These are phyloP conservation scores for Chromobotia macracanthus DNA, from an alignment of 2,797 vertebrate species.

Conservation along the genomic window DNA sequence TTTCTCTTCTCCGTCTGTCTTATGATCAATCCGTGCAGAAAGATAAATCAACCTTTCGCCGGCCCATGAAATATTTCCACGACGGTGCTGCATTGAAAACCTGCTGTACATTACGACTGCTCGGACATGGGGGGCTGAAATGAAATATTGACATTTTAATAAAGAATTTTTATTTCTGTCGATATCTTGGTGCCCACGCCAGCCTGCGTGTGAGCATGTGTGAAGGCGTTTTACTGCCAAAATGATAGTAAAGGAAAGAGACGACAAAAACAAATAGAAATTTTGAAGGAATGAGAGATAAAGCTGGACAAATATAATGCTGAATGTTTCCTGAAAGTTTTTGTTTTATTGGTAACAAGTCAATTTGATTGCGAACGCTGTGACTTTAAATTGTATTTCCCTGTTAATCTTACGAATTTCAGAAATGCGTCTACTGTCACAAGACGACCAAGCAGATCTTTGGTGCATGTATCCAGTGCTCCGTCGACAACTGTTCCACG, in stretches of 20 bases:
- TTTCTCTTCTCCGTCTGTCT: slow-evolving; percentile 9
- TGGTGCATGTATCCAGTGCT: slow-evolving; percentile 94
- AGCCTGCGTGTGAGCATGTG: slow-evolving; percentile 1
- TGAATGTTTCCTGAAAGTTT: slow-evolving; percentile 13
- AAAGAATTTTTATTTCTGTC: slow-evolving; percentile 73
- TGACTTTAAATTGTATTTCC: too few relatives aligned
- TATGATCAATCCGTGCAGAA: slow-evolving; percentile 41
- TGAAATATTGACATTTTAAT: slow-evolving; percentile 75
- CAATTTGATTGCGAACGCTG: not conserved
- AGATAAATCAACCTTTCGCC: slow-evolving; percentile 56
- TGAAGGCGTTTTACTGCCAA: too few relatives aligned
- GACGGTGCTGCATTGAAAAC: not conserved
- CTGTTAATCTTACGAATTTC: slow-evolving; percentile 16
- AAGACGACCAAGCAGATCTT: slow-evolving; percentile 79
- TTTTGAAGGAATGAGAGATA: not conserved
- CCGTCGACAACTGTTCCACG: slow-evolving; percentile 89
- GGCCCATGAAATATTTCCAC: slow-evolving; percentile 55
- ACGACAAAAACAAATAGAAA: not conserved
- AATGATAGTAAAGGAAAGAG: too few relatives aligned
- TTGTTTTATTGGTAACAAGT: too few relatives aligned
- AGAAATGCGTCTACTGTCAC: slow-evolving; percentile 94
- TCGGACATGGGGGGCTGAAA: slow-evolving; percentile 49
- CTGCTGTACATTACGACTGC: slow-evolving; percentile 46
- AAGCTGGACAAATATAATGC: not conserved
- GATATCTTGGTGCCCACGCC: slow-evolving; percentile 48